Evolutionary conservation across 2,888 invertebrate genomes (phyloP), one percentile per base, ranked within the genome.

Genomic region (Nomada flava): DNA sequence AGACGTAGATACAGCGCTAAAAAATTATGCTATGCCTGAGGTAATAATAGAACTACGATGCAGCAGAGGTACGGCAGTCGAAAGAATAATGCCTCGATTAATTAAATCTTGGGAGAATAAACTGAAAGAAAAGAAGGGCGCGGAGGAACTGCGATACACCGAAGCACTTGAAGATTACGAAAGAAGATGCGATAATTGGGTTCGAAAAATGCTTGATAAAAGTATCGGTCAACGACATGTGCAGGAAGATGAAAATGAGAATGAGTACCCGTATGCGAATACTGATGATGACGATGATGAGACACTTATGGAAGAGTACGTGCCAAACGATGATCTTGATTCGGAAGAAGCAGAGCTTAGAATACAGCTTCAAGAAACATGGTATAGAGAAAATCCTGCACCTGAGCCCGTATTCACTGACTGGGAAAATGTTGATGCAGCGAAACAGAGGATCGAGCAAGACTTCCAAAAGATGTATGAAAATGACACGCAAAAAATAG

Each of bases 11-110:
- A 94, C 94, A 55, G 95, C 96, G 94, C 78, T 94, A 7, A 88
- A 94, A 36, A 92, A 94, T 85, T 94, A 92, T 89, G 94, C 94
- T 52, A 94, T 96, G 69, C 96, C 96, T 0, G 96, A 96, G 91
- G 87, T 95, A 72, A 91, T 96, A 11, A 91, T 96, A 60, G 94
- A 95, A 90, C 89, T 96, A 80, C 93, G 94, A 82, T 92, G 93
- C 50, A 92, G 89, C 87, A 83, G 89, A 9, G 94, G 94, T 70
- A 91, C 84, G 47, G 84, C 93, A 4, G 55, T 94, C n/a, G 85
- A 92, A 79, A 93, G 95, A 79, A 62, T 94, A 36, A 89, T 94
- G 2, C 89, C 93, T 13, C 74, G 75, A 64, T 93, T 94, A 91
- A 90, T 94, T 53, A 91, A 92, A 68, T 86, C 84, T 36, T 95